phyloP scores from a whole-genome alignment of 2,888 invertebrate genomes.

The Yponomeuta evonymella region DNA sequence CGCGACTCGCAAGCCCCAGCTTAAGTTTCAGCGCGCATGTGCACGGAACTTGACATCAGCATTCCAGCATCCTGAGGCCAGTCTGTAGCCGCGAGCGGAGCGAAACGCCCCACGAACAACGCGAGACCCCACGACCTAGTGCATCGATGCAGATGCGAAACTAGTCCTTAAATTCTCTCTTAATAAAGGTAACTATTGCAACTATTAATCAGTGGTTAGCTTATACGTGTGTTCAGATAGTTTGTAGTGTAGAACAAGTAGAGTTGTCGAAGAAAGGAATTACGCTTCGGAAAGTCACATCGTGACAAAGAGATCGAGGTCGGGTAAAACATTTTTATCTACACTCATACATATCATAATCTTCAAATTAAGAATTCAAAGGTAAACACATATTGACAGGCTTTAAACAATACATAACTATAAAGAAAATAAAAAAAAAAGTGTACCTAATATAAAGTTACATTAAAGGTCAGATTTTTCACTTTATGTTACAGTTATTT shows the following conservation, averaged over 20 bases:
- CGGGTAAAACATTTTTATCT: not conserved
- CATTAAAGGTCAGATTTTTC: too few species aligned
- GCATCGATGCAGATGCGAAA: not conserved
- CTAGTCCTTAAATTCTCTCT: not conserved
- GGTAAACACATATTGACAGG: too few species aligned
- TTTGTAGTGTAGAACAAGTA: not conserved
- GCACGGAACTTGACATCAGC: slow-evolving; percentile 38
- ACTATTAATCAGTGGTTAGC: not conserved
- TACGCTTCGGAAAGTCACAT: not conserved
- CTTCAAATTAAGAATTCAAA: too few species aligned
- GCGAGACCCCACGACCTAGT: not conserved
- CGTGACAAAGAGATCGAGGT: not conserved
- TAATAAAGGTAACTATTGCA: not conserved
- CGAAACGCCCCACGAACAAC: not conserved
- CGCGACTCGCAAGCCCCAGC: slow-evolving; percentile 19
- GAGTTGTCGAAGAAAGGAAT: not conserved
- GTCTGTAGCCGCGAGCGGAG: not conserved
- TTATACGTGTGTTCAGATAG: not conserved
- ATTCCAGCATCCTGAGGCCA: slow-evolving; percentile 26
- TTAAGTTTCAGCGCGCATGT: slow-evolving; percentile 37
- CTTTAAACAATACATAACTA: too few species aligned
- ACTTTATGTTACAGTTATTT: too few species aligned
- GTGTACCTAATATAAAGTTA: too few species aligned
- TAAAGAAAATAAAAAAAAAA: too few species aligned
- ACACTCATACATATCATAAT: too few species aligned